Percentiles rank a stretch among this genome's conserved stretches.
These are phyloP conservation scores for Camelus bactrianus DNA, from an alignment of 2,113 vertebrate genomes.

Conservation along the genomic window DNA sequence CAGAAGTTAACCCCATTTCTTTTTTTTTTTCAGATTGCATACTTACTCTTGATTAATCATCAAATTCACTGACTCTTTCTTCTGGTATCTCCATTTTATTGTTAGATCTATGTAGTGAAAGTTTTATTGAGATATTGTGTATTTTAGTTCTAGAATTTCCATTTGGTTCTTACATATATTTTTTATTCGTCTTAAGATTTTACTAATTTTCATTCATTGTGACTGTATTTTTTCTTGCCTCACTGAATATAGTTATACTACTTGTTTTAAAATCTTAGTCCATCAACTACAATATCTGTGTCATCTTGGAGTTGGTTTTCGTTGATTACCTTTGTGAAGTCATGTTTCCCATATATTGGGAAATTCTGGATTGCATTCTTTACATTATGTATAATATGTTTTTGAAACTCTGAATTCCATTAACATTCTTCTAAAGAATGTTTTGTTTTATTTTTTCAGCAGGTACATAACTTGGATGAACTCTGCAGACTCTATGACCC, in stretches of 20 bases:
- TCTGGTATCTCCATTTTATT: background rate
- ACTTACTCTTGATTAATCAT: background rate
- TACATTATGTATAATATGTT: background rate
- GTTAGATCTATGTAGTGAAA: background rate
- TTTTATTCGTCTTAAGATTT: background rate
- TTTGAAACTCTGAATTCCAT: background rate
- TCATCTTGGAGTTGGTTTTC: background rate
- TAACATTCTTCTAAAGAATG: background rate
- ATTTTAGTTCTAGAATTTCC: background rate
- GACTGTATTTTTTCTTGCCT: background rate
- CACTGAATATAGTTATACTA: background rate
- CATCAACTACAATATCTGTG: background rate
- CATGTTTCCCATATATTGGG: background rate
- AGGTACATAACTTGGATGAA: background rate
- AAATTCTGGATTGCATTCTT: background rate
- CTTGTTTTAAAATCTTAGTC: background rate
- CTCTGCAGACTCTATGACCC: background rate
- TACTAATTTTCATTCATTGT: background rate
- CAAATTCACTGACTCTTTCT: background rate
- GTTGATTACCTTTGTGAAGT: background rate
- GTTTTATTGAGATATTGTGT: background rate
- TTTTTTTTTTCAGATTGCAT: background rate
- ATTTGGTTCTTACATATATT: background rate
- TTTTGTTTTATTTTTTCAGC: background rate
- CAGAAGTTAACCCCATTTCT: background rate